These are phyloP conservation scores for Agrypnia vestita DNA, from an alignment of 1,140 invertebrate species.

Conservation along the genomic window DNA sequence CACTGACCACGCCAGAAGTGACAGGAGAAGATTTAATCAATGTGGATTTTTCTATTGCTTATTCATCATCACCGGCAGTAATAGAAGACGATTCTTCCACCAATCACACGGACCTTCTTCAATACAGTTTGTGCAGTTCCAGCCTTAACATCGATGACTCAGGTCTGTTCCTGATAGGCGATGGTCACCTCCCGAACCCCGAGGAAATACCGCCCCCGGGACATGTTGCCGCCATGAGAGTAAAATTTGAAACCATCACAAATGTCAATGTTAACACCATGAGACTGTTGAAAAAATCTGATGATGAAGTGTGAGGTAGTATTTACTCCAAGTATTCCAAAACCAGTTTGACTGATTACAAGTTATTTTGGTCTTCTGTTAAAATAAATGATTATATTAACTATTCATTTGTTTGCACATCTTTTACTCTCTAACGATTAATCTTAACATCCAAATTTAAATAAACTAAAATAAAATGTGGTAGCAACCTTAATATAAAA, in stretches of 20 bases:
- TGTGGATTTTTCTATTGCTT: conserved; percentile 36
- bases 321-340: background rate
- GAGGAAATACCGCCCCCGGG: conserved; percentile 63
- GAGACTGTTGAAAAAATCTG: conserved; percentile 56
- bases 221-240: conserved; percentile 71
- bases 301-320: conserved; percentile 48
- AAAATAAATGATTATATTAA: too few species aligned
- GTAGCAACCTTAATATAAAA: too few species aligned
- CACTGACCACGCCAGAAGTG: conserved; percentile 11
- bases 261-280: conserved; percentile 55
- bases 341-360: too few species aligned
- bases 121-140: conserved; percentile 51
- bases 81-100: conserved; percentile 47
- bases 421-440: too few species aligned
- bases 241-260: conserved; percentile 71
- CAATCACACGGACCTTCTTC: conserved; percentile 49
- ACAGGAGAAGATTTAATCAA: conserved; percentile 14
- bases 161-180: conserved; percentile 21
- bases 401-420: too few species aligned
- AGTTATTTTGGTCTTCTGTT: too few species aligned
- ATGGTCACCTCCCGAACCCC: conserved; percentile 55
- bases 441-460: too few species aligned
- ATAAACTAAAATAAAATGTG: too few species aligned
- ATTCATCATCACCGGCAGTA: conserved; percentile 43
- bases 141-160: conserved; percentile 44